Evolutionary conservation across 1,140 invertebrate genomes (phyloP).

Genomic region (Drosophila obscura): DNA sequence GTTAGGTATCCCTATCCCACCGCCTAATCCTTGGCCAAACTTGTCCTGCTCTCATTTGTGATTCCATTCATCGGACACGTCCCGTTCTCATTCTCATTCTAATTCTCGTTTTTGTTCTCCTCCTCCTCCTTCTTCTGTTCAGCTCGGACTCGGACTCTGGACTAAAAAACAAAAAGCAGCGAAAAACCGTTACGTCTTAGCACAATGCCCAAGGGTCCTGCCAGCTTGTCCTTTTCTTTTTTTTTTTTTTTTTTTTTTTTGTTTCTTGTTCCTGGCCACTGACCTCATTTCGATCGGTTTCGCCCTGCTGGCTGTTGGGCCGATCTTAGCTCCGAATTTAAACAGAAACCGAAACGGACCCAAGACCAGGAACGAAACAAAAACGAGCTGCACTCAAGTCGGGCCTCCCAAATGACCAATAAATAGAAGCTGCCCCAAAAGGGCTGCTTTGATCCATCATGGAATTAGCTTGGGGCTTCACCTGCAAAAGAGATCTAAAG

Average conservation of each 20-base stretch:
- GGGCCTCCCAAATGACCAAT: slow-evolving; percentile 8
- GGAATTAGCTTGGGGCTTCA: too few species aligned
- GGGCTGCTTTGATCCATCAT: not conserved
- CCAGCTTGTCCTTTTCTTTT: slow-evolving; percentile 20
- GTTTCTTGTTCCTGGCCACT: slow-evolving; percentile 37
- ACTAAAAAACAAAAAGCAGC: slow-evolving; percentile 2
- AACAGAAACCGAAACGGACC: slow-evolving; percentile 1
- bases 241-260: not conserved
- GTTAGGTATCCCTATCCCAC: slow-evolving; percentile 21
- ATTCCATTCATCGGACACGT: slow-evolving; percentile 36
- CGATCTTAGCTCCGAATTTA: not conserved
- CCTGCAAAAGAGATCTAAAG: too few species aligned
- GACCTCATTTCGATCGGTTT: slow-evolving; percentile 73
- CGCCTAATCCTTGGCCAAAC: slow-evolving; percentile 37
- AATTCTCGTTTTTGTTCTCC: too few species aligned
- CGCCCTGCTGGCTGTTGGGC: slow-evolving; percentile 4
- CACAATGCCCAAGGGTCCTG: slow-evolving; percentile 52
- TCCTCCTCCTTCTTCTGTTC: too few species aligned
- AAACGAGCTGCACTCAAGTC: slow-evolving; percentile 29
- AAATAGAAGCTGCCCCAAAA: not conserved
- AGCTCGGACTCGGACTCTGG: too few species aligned
- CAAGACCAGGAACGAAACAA: slow-evolving; percentile 29
- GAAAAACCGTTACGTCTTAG: slow-evolving; percentile 50
- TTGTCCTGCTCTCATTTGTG: slow-evolving; percentile 41
- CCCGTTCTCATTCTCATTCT: not conserved